Percentiles rank a stretch among this genome's conserved stretches.
Conservation (phyloP, 1,140 invertebrate genomes). For the Calycopis cecrops region DNA sequence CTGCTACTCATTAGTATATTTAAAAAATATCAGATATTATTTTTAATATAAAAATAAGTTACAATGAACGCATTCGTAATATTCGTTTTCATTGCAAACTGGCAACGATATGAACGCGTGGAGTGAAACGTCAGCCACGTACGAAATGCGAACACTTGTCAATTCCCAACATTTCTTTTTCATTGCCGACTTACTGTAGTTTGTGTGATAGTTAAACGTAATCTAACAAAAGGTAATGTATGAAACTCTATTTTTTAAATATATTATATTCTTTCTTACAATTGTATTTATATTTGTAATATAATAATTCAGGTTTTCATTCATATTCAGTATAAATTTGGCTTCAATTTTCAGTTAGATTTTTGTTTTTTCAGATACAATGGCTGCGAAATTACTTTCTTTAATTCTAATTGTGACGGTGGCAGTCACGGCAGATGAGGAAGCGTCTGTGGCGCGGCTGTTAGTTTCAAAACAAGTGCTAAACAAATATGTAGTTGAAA, state of each 20-base stretch:
- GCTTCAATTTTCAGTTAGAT: slow-evolving; percentile 23
- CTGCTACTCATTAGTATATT: too few relatives aligned
- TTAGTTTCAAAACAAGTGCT: slow-evolving; percentile 92
- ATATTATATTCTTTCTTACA: neutral
- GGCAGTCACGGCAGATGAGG: slow-evolving; percentile 77
- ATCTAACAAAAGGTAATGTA: slow-evolving; percentile 1
- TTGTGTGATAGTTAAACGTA: slow-evolving; percentile 14
- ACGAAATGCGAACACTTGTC: slow-evolving; percentile 38
- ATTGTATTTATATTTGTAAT: too few relatives aligned
- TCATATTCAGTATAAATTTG: slow-evolving; percentile 21
- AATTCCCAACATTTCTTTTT: slow-evolving; percentile 16
- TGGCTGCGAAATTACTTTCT: slow-evolving; percentile 56
- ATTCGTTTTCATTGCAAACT: slow-evolving; percentile 21
- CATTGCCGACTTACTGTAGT: slow-evolving; percentile 20
- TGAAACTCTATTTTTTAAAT: neutral
- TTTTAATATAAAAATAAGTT: neutral
- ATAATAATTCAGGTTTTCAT: slow-evolving; percentile 25
- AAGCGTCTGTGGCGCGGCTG: slow-evolving; percentile 80
- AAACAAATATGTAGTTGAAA: slow-evolving; percentile 99
- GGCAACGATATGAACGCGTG: slow-evolving; percentile 61
- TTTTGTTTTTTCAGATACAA: slow-evolving; percentile 54
- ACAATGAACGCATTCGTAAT: slow-evolving; percentile 12
- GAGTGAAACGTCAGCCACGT: slow-evolving; percentile 73
- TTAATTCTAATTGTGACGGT: slow-evolving; percentile 57
- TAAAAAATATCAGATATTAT: too few relatives aligned